Base-by-base conservation (phyloP, 2,797 vertebrate genomes). In the Kryptolebias ocellatus region DNA sequence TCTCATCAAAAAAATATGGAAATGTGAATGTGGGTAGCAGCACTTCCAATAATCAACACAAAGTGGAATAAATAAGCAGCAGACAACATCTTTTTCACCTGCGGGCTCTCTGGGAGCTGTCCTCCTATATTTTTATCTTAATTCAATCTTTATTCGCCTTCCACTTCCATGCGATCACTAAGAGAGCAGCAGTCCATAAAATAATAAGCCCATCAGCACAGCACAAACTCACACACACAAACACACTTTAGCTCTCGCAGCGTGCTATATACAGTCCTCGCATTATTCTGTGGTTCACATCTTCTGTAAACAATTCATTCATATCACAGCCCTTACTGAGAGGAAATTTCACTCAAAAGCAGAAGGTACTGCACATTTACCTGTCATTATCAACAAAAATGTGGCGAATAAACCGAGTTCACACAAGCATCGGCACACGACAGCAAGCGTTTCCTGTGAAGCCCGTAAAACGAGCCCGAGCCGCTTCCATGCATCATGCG, bases 101-200 rank as follows among this genome's bases (percentile, higher is more conserved):
- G 67, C 86, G 65, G 84, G 86, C 83, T 90, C 85, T 74, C 81
- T 79, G 76, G 83, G 85, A 79, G 54, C 86, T 67, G 49, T 89
- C 83, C 86, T 81, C 70, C 88, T 83, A 80, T 90, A 88, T 89
- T 90, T 84, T 91, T 86, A 94, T 94, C 92, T 93, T 94, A 92
- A 94, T 95, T 92, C 89, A 92, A 93, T 94, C 90, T 93, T 89
- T 90, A 88, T 91, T 91, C 87, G 80, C 70, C 81, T 85, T 80
- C 89, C 87, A 89, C 88, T 89, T 90, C 87, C 90, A 88, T 87
- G 78, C 78, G 84, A 87, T 89, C 87, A 87, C 90, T 88, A 87
- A 90, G 85, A 89, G 85, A 87, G 88, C 90, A 92, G 88, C 81
- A 83, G 90, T 86, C 90, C 90, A 90, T 94, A 91, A 91, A 93